A percentile compares a stretch with the other conserved stretches of the same genome.
Conservation (phyloP, 1,140 invertebrate species). For the Megathymus violae region DNA sequence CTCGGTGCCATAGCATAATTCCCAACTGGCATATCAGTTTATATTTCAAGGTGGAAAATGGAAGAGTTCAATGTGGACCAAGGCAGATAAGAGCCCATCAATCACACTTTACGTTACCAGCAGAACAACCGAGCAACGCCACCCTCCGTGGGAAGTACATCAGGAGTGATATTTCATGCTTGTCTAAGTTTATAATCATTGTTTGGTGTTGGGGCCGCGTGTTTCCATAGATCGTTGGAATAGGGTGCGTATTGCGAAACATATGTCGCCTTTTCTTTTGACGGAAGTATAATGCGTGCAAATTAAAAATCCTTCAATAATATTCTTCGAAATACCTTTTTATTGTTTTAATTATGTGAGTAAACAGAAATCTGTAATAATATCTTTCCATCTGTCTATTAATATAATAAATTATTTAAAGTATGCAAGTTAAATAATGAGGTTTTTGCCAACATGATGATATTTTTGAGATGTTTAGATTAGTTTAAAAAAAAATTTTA, state of each 20-base stretch:
- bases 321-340: no score
- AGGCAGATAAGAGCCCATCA: conserved; percentile 67
- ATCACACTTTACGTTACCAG: conserved; percentile 72
- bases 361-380: no score
- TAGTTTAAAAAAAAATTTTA: no score
- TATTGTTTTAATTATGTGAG: no score
- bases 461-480: no score
- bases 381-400: no score
- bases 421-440: no score
- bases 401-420: no score
- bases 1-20: conserved; percentile 35
- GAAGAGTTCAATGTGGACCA: conserved; percentile 49
- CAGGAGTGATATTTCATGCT: conserved; percentile 58
- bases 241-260: conserved; percentile 13
- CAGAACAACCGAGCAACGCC: conserved; percentile 36
- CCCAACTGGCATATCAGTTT: conserved; percentile 54
- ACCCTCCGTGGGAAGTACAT: conserved; percentile 28
- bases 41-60: conserved; percentile 55
- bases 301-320: no score
- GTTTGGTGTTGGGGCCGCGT: conserved; percentile 45
- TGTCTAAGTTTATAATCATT: conserved; percentile 55
- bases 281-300: background rate
- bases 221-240: conserved; percentile 44
- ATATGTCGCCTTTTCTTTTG: conserved; percentile 19
- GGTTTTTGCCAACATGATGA: no score